These are phyloP conservation scores for Mastacembelus armatus DNA, from an alignment of 2,797 vertebrate genomes.

Conservation along the genomic window DNA sequence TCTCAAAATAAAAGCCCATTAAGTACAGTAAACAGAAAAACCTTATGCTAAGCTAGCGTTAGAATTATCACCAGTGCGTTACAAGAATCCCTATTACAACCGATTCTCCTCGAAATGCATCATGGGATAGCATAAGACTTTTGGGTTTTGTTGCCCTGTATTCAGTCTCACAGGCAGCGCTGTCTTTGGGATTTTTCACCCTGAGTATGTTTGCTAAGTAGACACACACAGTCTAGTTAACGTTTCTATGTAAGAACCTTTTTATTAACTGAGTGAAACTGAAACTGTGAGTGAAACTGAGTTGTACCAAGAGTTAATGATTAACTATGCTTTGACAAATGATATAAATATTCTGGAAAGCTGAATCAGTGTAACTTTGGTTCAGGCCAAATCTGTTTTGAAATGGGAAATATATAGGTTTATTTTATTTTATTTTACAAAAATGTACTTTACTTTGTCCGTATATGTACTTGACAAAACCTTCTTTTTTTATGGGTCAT, in stretches of 20 bases:
- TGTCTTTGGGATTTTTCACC: neutral
- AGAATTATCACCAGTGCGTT: slow-evolving; percentile 41
- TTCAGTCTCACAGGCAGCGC: slow-evolving; percentile 42
- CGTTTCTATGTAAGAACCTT: neutral
- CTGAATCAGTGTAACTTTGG: too few relatives aligned
- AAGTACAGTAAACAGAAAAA: slow-evolving; percentile 23
- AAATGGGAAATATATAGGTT: too few relatives aligned
- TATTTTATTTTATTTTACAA: too few relatives aligned
- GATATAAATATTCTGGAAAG: too few relatives aligned
- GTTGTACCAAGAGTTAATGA: neutral
- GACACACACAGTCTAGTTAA: too few relatives aligned
- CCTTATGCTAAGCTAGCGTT: slow-evolving; percentile 6
- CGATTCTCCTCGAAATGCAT: slow-evolving; percentile 75
- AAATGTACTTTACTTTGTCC: too few relatives aligned
- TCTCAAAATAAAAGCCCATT: slow-evolving; percentile 36
- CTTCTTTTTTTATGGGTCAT: too few relatives aligned
- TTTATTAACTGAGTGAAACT: neutral
- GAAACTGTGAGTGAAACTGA: neutral
- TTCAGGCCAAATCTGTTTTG: too few relatives aligned
- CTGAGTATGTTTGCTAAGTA: neutral
- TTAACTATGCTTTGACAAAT: too few relatives aligned
- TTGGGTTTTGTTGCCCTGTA: neutral
- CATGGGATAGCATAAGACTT: slow-evolving; percentile 54
- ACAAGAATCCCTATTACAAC: slow-evolving; percentile 29
- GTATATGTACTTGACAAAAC: too few relatives aligned